A percentile compares a stretch with the other conserved stretches of the same genome.
Conservation (phyloP, 2,888 invertebrate species). For the Lycia hirtaria region DNA sequence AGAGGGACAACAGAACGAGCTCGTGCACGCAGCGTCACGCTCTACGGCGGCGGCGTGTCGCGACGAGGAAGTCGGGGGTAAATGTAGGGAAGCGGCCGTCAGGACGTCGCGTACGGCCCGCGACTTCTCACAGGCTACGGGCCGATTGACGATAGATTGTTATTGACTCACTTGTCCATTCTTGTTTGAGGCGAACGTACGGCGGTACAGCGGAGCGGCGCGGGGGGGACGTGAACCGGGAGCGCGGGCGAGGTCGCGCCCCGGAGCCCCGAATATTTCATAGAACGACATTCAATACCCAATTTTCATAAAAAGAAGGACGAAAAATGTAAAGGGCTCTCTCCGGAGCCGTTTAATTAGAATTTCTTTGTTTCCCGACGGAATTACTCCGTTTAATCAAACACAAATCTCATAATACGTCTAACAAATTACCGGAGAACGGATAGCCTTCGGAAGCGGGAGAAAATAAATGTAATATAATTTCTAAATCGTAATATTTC, state of each 20-base stretch:
- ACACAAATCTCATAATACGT: slow-evolving; percentile 24
- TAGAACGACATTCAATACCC: slow-evolving; percentile 15
- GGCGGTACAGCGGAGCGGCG: no score
- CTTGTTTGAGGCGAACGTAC: background rate
- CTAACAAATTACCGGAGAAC: background rate
- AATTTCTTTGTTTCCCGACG: slow-evolving; percentile 28
- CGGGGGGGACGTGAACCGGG: no score
- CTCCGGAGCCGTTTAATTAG: slow-evolving; percentile 32
- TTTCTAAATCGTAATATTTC: slow-evolving; percentile 10
- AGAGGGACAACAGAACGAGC: background rate
- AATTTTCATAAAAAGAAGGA: slow-evolving; percentile 10
- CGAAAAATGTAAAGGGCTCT: slow-evolving; percentile 18
- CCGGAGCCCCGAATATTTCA: no score
- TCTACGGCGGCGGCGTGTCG: background rate
- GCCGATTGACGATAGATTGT: background rate
- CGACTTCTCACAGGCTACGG: background rate
- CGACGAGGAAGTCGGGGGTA: background rate
- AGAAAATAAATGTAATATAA: slow-evolving; percentile 13
- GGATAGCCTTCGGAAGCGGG: background rate
- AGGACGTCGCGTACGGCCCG: background rate
- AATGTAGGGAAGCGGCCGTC: background rate
- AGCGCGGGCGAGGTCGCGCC: no score
- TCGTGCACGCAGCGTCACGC: background rate
- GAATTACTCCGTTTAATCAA: slow-evolving; percentile 28
- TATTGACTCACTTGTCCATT: background rate